These are phyloP conservation scores for Epizoanthus ramosus DNA, from an alignment of 92 coral and sea anemone species.

Conservation along the genomic window DNA sequence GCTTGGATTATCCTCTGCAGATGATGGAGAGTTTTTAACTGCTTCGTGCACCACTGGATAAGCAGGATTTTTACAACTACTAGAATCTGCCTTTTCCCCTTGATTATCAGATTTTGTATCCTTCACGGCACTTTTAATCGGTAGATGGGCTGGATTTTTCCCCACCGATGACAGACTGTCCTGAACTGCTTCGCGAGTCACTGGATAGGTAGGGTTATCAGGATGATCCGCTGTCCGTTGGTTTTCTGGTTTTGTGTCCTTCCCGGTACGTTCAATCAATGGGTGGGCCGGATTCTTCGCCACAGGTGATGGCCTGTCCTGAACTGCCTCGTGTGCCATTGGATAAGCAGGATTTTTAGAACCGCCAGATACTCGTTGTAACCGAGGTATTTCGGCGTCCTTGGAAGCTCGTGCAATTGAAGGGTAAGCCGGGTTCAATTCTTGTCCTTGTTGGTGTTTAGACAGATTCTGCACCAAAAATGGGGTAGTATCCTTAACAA, in stretches of 20 bases:
- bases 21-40: not conserved
- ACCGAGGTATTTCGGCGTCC: not conserved
- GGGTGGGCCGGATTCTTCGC: slow-evolving; percentile 1
- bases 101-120: not conserved
- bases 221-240: not conserved
- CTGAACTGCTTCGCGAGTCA: slow-evolving; percentile 8
- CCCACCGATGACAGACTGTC: not conserved
- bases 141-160: slow-evolving; percentile 2
- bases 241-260: not conserved
- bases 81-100: not conserved
- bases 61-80: not conserved
- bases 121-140: slow-evolving; percentile 12
- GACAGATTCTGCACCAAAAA: not conserved
- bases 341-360: slow-evolving; percentile 13
- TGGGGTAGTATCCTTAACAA: not conserved
- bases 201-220: slow-evolving; percentile 15
- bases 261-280: slow-evolving; percentile 8
- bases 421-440: slow-evolving; percentile 8
- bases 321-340: slow-evolving; percentile 24
- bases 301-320: not conserved
- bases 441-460: not conserved
- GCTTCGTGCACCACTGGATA: slow-evolving; percentile 22
- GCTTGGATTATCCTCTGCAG: not conserved
- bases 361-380: not conserved
- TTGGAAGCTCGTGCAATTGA: slow-evolving; percentile 4